phyloP scores from a whole-genome alignment of 2,113 vertebrate species.

The Lepisosteus oculatus region DNA sequence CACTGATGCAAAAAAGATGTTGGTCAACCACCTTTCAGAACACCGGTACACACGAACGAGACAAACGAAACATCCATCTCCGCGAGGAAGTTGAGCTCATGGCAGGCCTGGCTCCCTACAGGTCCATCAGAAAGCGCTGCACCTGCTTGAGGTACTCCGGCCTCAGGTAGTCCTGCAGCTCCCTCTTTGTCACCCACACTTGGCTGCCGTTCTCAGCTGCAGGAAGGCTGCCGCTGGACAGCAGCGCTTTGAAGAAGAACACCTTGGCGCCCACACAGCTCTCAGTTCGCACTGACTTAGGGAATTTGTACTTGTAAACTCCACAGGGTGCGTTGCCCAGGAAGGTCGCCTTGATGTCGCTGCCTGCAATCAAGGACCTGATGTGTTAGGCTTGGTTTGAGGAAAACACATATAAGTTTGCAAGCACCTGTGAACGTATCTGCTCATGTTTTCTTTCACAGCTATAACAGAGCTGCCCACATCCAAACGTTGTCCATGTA shows the following conservation, averaged over 20 bases:
- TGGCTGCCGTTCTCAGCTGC: conserved; percentile 39
- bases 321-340: conserved; percentile 89
- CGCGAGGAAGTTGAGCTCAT: too few relatives aligned
- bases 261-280: conserved; percentile 75
- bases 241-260: conserved; percentile 95
- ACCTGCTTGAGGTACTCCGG: conserved; percentile 80
- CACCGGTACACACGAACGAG: too few relatives aligned
- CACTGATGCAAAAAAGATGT: too few relatives aligned
- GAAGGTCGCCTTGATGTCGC: conserved; percentile 72
- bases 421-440: too few relatives aligned
- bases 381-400: neutral
- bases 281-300: conserved; percentile 69
- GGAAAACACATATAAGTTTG: too few relatives aligned
- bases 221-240: conserved; percentile 53
- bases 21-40: too few relatives aligned
- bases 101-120: conserved; percentile 48
- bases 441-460: too few relatives aligned
- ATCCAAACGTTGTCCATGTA: too few relatives aligned
- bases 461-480: too few relatives aligned
- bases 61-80: too few relatives aligned
- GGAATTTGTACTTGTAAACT: conserved; percentile 93
- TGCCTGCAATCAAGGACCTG: conserved; percentile 52
- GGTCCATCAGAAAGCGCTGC: conserved; percentile 68
- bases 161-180: conserved; percentile 81
- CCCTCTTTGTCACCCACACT: conserved; percentile 81